Evolutionary conservation across 2,113 vertebrate species (phyloP), one percentile per base, ranked within the genome.

Genomic region (Paraplagusia blochii): DNA sequence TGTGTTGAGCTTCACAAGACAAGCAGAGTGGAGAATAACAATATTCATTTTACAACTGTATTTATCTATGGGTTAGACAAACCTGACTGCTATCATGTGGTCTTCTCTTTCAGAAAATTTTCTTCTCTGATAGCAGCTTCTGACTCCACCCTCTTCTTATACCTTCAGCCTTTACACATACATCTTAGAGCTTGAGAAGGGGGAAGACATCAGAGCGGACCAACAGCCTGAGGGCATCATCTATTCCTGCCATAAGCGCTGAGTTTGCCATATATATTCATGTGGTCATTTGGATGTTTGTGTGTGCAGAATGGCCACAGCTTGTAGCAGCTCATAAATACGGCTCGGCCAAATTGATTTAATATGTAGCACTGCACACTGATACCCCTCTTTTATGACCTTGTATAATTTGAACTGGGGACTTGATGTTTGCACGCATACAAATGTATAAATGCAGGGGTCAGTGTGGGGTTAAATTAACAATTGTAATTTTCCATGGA

Each of bases 211-310:
- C 59, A 58, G 63, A 58, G 69, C 9, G 43, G 74, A 66, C 66
- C 59, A 63, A 44, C 44, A 70, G 77, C 79, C 66, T 13, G 17
- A 82, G 72, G 77, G 63, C 55, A 59, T 73, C 43, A 33, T 74
- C 84, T 74, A 86, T 82, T 70, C 53, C 48, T 71, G 54, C 72
- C 63, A 58, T 54, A 47, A 81, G 80, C 81, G 80, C 63, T 46
- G 39, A 79, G 76, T 66, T 63, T 77, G 67, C 65, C 69, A 77
- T 85, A 55, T 81, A 84, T 86, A 85, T 86, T 85, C 69, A 85
- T 84, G 70, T 56, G 36, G 77, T 81, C 72, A 81, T 84, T 84
- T 76, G 78, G 63, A 45, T 74, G 77, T 84, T 82, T 79, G 72
- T 79, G 62, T 83, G 66, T 65, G 55, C 62, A 77, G 66, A 80